Base-by-base conservation (phyloP, 1,140 invertebrate species). In the Potamilus streckersoni region DNA sequence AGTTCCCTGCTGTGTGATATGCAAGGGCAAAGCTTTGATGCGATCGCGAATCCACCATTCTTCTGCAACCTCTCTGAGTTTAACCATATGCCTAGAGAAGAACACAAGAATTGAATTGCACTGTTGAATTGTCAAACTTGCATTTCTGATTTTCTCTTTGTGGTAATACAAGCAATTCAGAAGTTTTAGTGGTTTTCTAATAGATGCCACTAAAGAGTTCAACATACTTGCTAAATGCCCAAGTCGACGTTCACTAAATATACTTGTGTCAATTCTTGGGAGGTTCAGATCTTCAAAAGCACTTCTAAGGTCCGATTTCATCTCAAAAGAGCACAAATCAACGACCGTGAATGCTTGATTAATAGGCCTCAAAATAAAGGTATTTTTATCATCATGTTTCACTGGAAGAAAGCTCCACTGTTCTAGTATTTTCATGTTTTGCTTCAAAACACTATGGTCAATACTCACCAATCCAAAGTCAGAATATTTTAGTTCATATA, bases 361-460 rank as follows among this genome's bases (percentile, higher is more conserved):
- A 38, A 73, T 31, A 49, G 62, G 71, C 19, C 64, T 65, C 16
- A 66, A 49, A 20, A 73, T 13, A 57, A 20, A 8, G 8, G 38
- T 58, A 2, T 58, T 5, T 49, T 27, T n/a, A 65, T 15, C 60
- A 14, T 23, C 15, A 8, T 49, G 38, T 23, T 57, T 38, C 4
- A 20, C 27, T 56, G 63, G 71, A 15, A 73, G 66, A 66, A 73
- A 66, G 6, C 62, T 61, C 71, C 71, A 73, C 58, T 23, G 61
- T 14, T 73, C 62, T 15, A 73, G 19, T 2, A 23, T 17, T 66
- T 66, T 31, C 12, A 73, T 38, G 31, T 73, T 65, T 58, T 23
- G 11, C 58, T 5, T 27, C 0, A 73, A 38, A 11, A 27, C 19
- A 14, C 58, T 63, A n/a, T 19, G 27, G 17, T 59, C 38, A 27